Base-by-base conservation (phyloP, 2,113 vertebrate genomes). In the Forbesichthys papilliferus region DNA sequence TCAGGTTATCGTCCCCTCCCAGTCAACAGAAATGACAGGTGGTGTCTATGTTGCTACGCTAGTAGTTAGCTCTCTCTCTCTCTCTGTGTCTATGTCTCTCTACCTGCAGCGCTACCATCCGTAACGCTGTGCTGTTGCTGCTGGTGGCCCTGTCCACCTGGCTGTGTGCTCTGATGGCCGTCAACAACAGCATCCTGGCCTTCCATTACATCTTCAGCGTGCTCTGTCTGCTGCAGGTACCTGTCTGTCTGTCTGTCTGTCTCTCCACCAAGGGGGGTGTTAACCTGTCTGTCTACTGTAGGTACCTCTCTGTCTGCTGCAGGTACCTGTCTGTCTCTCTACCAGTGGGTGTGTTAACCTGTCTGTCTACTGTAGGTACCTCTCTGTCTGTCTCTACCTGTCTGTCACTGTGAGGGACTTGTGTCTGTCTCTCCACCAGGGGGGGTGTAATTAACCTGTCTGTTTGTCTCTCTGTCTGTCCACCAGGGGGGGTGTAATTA, bases 131-230 rank as follows among this genome's bases (percentile, higher is more conserved):
- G 88, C 88, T 98, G 82, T 93, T 99, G 64, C 89, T 99, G 75
- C 94, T 99, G 79, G 90, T 99, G 77, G 95, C 96, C 92, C 95
- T 95, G 70, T 93, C 95, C 88, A 95, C 96, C 87, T 99, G 97
- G 97, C 93, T 99, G 64, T 98, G 97, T 89, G 98, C 97, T 71
- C 95, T 99, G 72, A 95, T 99, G 94, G 96, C 98, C 46, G 95
- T 99, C 78, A 99, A 99, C 92, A 97, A 99, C 94, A 98, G 96
- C 85, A 91, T 99, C 87, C 93, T 99, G 89, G 95, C 95, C 81
- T 98, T 99, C 91, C 95, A 99, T 94, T 99, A 99, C 93, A 96
- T 99, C 92, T 97, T 98, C 64, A 88, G 95, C 66, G 89, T 96
- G 73, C 95, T 99, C 87, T 98, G 95, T 85, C 92, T 96, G 36